These are phyloP conservation scores for Catajapyx aquilonaris DNA, from an alignment of 1,140 invertebrate species.

Conservation along the genomic window DNA sequence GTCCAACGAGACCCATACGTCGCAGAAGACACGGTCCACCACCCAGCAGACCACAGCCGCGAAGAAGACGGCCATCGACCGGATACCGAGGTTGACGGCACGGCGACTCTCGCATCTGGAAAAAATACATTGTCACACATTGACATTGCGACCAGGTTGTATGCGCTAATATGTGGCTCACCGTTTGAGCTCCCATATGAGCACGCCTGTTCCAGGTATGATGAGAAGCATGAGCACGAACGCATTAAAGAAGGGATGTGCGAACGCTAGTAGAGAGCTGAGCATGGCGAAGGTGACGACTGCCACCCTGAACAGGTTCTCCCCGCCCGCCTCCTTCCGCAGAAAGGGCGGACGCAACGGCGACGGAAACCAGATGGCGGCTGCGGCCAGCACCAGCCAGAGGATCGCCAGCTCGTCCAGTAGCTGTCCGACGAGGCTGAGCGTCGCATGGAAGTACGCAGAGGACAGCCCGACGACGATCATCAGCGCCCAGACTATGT, in stretches of 20 bases:
- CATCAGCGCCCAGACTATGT: conserved; percentile 50
- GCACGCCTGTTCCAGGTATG: conserved; percentile 38
- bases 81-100: conserved; percentile 39
- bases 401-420: conserved; percentile 58
- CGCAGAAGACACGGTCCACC: conserved; percentile 52
- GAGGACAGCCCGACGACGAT: conserved; percentile 57
- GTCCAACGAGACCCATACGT: conserved; percentile 46
- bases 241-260: conserved; percentile 51
- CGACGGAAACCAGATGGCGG: conserved; percentile 47
- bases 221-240: conserved; percentile 55
- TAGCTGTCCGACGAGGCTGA: conserved; percentile 55
- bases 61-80: conserved; percentile 39
- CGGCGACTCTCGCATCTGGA: conserved; percentile 35
- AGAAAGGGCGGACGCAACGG: conserved; percentile 42
- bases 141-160: conserved; percentile 1
- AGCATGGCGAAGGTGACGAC: conserved; percentile 30
- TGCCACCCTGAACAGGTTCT: conserved; percentile 11
- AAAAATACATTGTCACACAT: conserved; percentile 5
- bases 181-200: conserved; percentile 41
- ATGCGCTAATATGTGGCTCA: conserved; percentile 16
- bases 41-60: conserved; percentile 52
- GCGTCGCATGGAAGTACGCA: conserved; percentile 62
- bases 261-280: conserved; percentile 39
- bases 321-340: conserved; percentile 34
- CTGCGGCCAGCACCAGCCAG: conserved; percentile 55